phyloP scores from a whole-genome alignment of 2,113 vertebrate species.

The Diglossa brunneiventris region DNA sequence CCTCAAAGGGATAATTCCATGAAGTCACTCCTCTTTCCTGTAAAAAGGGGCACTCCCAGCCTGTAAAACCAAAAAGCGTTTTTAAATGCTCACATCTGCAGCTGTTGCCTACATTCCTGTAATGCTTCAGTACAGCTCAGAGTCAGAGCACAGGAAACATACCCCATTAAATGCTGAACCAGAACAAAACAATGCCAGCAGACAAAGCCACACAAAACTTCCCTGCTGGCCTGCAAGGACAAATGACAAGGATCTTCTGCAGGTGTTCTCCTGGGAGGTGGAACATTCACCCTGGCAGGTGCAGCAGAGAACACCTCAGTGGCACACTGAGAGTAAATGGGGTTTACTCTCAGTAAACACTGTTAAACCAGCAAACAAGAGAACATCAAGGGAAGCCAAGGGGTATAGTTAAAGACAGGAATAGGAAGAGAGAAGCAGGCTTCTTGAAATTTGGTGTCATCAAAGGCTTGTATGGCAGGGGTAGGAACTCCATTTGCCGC shows the following conservation, averaged over 20 bases:
- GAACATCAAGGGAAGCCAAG: background rate
- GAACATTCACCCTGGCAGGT: background rate
- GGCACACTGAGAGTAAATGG: background rate
- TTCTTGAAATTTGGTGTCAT: background rate
- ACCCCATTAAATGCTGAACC: background rate
- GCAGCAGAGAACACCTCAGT: background rate
- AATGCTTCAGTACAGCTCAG: background rate
- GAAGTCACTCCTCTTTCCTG: background rate
- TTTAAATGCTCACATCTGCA: background rate
- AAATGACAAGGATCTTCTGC: background rate
- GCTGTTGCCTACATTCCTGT: slow-evolving; percentile 12
- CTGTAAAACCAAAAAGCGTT: background rate
- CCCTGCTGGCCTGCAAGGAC: background rate
- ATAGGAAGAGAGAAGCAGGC: background rate
- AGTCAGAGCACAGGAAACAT: background rate
- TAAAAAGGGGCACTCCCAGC: background rate
- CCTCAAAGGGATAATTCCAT: background rate
- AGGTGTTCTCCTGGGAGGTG: background rate
- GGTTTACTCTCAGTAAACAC: background rate
- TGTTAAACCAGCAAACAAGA: background rate
- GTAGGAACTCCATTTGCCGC: background rate
- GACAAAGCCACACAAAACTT: background rate
- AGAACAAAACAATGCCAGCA: background rate
- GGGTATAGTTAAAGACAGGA: background rate
- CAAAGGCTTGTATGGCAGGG: background rate